Evolutionary conservation across 2,113 vertebrate genomes (phyloP).

Genomic region (Neogale vison): DNA sequence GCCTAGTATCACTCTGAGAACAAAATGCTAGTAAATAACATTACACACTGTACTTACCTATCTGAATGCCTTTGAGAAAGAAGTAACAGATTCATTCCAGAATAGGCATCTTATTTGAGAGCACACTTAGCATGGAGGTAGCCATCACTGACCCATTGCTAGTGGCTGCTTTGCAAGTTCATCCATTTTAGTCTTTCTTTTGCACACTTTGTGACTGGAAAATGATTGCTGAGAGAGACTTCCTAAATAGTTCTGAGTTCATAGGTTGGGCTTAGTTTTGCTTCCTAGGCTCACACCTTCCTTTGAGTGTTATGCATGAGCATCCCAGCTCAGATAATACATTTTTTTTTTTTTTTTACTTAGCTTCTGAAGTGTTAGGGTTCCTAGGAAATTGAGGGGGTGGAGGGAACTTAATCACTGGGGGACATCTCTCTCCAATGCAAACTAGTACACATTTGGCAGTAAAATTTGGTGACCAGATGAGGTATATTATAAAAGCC

Average conservation of each 20-base stretch:
- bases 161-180: not conserved
- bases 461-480: not conserved
- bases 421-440: not conserved
- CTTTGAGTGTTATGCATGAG: not conserved
- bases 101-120: not conserved
- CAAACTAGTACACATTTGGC: not conserved
- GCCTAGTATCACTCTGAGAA: not conserved
- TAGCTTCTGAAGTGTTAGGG: not conserved
- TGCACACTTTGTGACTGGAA: not conserved
- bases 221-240: not conserved
- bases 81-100: not conserved
- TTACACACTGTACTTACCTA: not conserved
- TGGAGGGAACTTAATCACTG: not conserved
- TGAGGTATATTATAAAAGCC: not conserved
- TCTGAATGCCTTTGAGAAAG: not conserved
- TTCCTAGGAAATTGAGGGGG: not conserved
- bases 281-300: accelerated
- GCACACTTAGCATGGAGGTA: not conserved
- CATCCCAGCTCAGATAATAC: not conserved
- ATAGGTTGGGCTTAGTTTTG: not conserved
- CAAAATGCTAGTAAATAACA: not conserved
- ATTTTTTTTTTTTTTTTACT: not conserved
- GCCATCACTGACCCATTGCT: too few relatives aligned
- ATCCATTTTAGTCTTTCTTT: not conserved
- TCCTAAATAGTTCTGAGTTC: not conserved